Conservation (phyloP, 2,113 vertebrate genomes). For the Lampris incognitus region DNA sequence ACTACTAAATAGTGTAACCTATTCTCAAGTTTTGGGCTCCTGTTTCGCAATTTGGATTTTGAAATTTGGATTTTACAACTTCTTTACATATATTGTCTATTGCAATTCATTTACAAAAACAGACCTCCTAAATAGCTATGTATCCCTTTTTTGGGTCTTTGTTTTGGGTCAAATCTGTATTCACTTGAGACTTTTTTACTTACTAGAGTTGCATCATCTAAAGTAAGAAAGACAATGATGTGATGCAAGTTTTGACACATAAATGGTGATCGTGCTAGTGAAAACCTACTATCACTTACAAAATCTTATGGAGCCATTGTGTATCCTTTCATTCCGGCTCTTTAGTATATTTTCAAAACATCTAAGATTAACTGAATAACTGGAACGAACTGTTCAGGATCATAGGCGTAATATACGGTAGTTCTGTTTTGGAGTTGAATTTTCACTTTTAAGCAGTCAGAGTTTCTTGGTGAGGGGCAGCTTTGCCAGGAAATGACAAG, state of each 20-base stretch:
- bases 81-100: no score
- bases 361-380: not conserved
- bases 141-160: no score
- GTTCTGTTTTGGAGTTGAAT: slow-evolving; percentile 7
- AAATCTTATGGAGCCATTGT: no score
- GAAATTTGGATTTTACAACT: no score
- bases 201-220: slow-evolving; percentile 6
- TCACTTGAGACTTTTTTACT: no score
- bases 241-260: not conserved
- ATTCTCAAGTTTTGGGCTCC: no score
- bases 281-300: not conserved
- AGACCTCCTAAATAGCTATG: no score
- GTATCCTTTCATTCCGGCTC: no score
- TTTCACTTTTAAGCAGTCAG: slow-evolving; percentile 30
- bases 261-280: not conserved
- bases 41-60: no score
- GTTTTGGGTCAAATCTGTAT: no score
- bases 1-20: no score
- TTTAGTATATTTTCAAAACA: not conserved
- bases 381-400: not conserved
- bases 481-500: slow-evolving; percentile 38
- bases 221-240: not conserved
- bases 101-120: no score
- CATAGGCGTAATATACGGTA: slow-evolving; percentile 10
- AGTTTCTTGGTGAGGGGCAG: slow-evolving; percentile 30